Base-by-base conservation (phyloP, 2,797 vertebrate species). In the Schizopygopsis pylzovi region DNA sequence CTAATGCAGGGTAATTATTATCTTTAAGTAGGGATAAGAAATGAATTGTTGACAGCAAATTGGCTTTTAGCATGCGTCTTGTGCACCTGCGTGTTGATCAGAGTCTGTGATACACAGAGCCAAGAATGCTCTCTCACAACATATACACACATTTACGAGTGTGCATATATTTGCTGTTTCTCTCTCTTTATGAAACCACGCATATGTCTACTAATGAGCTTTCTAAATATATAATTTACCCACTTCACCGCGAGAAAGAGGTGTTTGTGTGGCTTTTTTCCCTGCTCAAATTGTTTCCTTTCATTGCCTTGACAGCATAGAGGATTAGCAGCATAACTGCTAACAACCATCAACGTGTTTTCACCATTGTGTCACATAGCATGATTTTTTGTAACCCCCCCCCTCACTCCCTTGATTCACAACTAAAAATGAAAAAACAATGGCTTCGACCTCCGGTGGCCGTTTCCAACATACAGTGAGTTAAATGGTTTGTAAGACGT, bases 401-500 rank as follows among this genome's bases (percentile, higher is more conserved):
- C 18, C 78, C 33, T 75, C 22, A 13, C 68, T 63, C 54, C 49
- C 71, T 79, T 43, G 73, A 79, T 85, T 92, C 90, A 84, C 88
- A 90, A 88, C 85, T 85, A 89, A 91, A 91, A 93, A 93, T 91
- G 92, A 90, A 90, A 52, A 94, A 95, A 93, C 95, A 95, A 94
- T 95, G 92, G 90, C 90, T 85, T 92, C 94, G 95, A 97, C 96
- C 96, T 96, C 95, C 92, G 90, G 95, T 95, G 95, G 96, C 96
- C 96, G 93, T 95, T 91, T 96, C 91, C 95, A 95, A 96, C 90
- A 82, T 94, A 93, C 92, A 96, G 94, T 96, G 96, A 96, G 94
- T 97, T 97, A 97, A 97, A 97, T 97, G 96, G 95, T 97, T 97
- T 97, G 95, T 97, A 98, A 97, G 96, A 97, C 85, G 92, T 97